Conservation (phyloP, 2,797 vertebrate species). For the Strix occidentalis region DNA sequence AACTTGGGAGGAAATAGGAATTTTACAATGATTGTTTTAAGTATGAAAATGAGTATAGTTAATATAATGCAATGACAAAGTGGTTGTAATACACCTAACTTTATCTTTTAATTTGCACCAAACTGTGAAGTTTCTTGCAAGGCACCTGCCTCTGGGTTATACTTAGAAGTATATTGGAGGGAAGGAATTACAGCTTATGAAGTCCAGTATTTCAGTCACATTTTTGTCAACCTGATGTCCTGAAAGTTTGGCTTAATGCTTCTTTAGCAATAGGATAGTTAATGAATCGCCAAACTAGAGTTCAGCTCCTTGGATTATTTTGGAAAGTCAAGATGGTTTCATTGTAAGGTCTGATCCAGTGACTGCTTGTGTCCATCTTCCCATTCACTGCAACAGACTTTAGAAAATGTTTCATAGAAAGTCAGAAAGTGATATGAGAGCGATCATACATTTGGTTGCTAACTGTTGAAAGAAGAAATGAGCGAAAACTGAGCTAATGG, state of each 20-base stretch:
- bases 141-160: background rate
- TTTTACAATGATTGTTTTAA: background rate
- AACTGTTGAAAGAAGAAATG: background rate
- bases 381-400: background rate
- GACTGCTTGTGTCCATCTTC: background rate
- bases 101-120: background rate
- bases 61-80: background rate
- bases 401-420: background rate
- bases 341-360: background rate
- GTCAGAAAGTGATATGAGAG: background rate
- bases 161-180: background rate
- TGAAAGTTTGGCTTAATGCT: background rate
- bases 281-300: background rate
- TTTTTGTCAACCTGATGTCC: background rate
- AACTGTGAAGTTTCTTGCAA: background rate
- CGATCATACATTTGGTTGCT: background rate
- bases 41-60: background rate
- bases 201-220: background rate
- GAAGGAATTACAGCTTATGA: background rate
- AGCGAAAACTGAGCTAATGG: background rate
- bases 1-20: background rate
- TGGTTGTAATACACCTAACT: background rate
- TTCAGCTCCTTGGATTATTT: background rate
- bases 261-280: background rate
- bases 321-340: background rate